Evolutionary conservation across 2,888 invertebrate genomes (phyloP).

Genomic region (Alcis repandata): DNA sequence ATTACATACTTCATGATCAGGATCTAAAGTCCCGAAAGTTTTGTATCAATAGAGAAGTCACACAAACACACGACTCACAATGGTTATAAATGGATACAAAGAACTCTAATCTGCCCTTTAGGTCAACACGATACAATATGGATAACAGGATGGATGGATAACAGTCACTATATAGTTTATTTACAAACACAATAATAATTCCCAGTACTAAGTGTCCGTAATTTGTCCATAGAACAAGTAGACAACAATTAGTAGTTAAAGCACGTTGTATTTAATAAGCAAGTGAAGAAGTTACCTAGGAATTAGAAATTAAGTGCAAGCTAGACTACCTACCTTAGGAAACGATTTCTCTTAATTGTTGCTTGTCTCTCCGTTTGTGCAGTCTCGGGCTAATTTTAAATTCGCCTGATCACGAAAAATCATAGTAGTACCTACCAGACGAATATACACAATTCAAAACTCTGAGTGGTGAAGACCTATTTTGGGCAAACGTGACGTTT

Average conservation of each 20-base stretch:
- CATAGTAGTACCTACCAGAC: too few relatives aligned
- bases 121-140: not conserved
- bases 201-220: too few relatives aligned
- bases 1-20: too few relatives aligned
- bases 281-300: not conserved
- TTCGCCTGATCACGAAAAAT: too few relatives aligned
- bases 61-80: too few relatives aligned
- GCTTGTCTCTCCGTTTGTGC: too few relatives aligned
- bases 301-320: not conserved
- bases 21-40: too few relatives aligned
- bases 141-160: constrained; percentile 4
- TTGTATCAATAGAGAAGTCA: too few relatives aligned
- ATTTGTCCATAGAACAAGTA: not conserved
- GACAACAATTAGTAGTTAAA: not conserved
- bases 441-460: too few relatives aligned
- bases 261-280: not conserved
- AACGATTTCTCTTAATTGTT: not conserved
- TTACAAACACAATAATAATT: not conserved
- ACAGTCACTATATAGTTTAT: not conserved
- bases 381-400: too few relatives aligned
- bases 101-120: not conserved
- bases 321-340: not conserved
- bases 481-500: too few relatives aligned
- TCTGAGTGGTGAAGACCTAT: too few relatives aligned
- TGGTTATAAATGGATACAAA: not conserved